Evolutionary conservation across 2,888 invertebrate genomes (phyloP).

Genomic region (Platycnemis pennipes): DNA sequence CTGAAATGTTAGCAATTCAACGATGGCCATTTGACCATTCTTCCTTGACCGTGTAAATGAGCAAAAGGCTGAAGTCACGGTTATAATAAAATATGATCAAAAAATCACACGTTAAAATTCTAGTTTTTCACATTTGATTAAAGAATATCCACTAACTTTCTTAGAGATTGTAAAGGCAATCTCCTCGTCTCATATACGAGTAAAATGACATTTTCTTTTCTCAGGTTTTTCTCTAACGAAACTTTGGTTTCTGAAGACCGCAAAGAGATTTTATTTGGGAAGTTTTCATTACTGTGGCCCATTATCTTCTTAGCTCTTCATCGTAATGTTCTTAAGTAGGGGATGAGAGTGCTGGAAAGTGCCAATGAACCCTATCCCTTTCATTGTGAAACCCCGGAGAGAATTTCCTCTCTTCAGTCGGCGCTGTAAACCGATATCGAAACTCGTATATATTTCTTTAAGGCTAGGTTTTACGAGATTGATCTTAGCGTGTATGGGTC

Average conservation of each 20-base stretch:
- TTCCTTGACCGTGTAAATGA: no score
- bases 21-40: no score
- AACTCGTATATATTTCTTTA: conserved; percentile 32
- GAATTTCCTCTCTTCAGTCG: not conserved
- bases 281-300: not conserved
- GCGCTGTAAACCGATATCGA: conserved; percentile 7
- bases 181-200: no score
- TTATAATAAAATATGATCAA: no score
- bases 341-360: conserved; percentile 4
- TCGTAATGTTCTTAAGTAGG: not conserved
- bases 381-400: not conserved
- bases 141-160: no score
- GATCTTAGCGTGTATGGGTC: conserved; percentile 58
- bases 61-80: no score
- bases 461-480: conserved; percentile 60
- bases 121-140: no score
- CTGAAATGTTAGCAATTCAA: no score
- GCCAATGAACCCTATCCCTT: conserved; percentile 22
- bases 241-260: not conserved
- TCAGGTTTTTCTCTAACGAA: not conserved
- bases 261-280: not conserved
- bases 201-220: no score
- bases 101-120: no score
- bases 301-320: not conserved
- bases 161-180: no score